A percentile compares a stretch with the other conserved stretches of the same genome.
These are phyloP conservation scores for Archocentrus centrarchus DNA, from an alignment of 2,113 vertebrate species.

Conservation along the genomic window DNA sequence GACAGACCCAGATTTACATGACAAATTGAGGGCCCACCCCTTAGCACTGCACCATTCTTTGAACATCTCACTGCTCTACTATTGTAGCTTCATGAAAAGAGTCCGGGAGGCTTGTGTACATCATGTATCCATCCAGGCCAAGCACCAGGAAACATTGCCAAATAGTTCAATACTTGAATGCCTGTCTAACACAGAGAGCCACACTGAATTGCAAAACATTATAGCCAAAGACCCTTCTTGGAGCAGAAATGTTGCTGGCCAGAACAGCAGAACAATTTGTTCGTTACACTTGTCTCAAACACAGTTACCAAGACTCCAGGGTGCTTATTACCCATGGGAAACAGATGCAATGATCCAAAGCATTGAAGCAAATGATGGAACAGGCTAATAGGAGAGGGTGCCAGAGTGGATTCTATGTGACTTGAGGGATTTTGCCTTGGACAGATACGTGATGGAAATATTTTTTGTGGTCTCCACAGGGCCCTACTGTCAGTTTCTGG, in stretches of 20 bases:
- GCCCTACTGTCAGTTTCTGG: neutral
- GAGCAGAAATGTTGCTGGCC: conserved; percentile 17
- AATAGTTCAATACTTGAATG: conserved; percentile 3
- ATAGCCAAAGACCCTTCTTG: conserved; percentile 1
- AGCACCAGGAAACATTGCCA: conserved; percentile 12
- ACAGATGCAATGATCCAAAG: neutral
- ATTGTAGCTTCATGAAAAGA: neutral
- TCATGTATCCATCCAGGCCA: conserved; percentile 5
- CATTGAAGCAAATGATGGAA: neutral
- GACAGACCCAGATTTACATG: neutral
- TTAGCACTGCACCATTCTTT: neutral
- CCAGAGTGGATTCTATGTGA: neutral
- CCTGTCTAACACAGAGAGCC: neutral
- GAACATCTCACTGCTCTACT: neutral
- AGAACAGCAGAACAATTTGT: conserved; percentile 17
- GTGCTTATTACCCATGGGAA: conserved; percentile 5
- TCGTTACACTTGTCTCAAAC: neutral
- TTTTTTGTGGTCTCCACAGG: neutral
- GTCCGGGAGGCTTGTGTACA: neutral
- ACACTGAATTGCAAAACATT: conserved; percentile 2
- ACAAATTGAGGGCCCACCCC: neutral
- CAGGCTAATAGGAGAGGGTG: neutral
- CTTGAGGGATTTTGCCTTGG: neutral
- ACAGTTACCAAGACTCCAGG: conserved; percentile 10
- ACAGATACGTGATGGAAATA: neutral